These are phyloP conservation scores for Vulpes ferrilata DNA, from an alignment of 2,113 vertebrate genomes.

Conservation along the genomic window DNA sequence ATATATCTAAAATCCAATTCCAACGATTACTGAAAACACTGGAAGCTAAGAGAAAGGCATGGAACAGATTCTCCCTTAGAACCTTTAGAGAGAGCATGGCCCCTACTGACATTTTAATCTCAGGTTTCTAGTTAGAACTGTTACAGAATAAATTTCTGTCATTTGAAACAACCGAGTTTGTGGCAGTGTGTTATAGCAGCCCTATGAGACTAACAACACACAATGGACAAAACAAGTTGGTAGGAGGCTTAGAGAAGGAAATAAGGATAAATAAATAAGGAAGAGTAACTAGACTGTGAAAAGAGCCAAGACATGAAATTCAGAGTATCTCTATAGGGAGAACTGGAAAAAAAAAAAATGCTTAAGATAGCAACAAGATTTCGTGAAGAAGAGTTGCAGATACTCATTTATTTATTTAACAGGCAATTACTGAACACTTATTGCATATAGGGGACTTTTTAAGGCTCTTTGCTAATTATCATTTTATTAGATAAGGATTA, in stretches of 20 bases:
- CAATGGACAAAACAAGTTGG: background rate
- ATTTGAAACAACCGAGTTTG: background rate
- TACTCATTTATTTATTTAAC: background rate
- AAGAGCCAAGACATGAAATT: background rate
- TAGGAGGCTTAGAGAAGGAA: background rate
- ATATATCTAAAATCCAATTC: background rate
- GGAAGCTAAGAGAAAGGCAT: background rate
- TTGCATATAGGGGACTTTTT: background rate
- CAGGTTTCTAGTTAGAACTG: background rate
- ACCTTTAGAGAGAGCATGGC: background rate
- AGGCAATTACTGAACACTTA: background rate
- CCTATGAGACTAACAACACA: background rate
- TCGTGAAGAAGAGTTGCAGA: background rate
- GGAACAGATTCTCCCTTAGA: background rate
- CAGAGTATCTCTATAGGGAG: background rate
- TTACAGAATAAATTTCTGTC: background rate
- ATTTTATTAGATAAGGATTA: conserved; percentile 31
- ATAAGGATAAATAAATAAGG: background rate
- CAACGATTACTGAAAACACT: background rate
- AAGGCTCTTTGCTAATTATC: background rate
- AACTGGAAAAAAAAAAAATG: background rate
- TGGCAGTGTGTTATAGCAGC: background rate
- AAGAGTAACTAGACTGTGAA: background rate
- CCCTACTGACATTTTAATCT: background rate
- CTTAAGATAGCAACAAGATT: background rate